Evolutionary conservation across 2,888 invertebrate genomes (phyloP).

Genomic region (Encarsia formosa): DNA sequence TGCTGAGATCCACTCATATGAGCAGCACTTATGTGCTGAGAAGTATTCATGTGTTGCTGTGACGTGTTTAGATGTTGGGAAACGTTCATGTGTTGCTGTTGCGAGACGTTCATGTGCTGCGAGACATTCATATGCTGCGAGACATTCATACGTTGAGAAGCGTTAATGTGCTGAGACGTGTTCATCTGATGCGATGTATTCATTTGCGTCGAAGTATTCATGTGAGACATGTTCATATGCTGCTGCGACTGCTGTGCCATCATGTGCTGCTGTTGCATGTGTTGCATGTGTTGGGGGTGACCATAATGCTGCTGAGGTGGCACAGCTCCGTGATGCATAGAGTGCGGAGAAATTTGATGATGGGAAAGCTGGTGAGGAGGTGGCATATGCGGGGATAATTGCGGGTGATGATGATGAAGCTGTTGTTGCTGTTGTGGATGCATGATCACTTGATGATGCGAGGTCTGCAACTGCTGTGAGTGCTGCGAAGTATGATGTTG

Average conservation of each 20-base stretch:
- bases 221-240: constrained; percentile 13
- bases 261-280: constrained; percentile 45
- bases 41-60: constrained; percentile 24
- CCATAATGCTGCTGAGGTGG: constrained; percentile 4
- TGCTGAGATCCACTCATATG: constrained; percentile 7
- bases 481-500: constrained; percentile 51
- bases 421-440: constrained; percentile 33
- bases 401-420: constrained; percentile 41
- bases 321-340: constrained; percentile 30
- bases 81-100: constrained; percentile 22
- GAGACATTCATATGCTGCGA: constrained; percentile 18
- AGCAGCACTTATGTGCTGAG: constrained; percentile 3
- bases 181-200: constrained; percentile 3
- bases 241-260: constrained; percentile 34
- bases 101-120: constrained; percentile 13
- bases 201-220: constrained; percentile 18
- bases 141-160: constrained; percentile 16
- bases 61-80: constrained; percentile 18
- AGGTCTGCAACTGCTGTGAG: constrained; percentile 29
- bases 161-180: background rate
- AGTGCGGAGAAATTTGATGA: constrained; percentile 22
- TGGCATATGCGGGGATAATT: constrained; percentile 45
- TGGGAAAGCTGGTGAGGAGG: constrained; percentile 30
- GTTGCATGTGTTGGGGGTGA: constrained; percentile 6
- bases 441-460: constrained; percentile 51